Conservation (phyloP, 2,888 invertebrate species). For the Athetis lepigone region DNA sequence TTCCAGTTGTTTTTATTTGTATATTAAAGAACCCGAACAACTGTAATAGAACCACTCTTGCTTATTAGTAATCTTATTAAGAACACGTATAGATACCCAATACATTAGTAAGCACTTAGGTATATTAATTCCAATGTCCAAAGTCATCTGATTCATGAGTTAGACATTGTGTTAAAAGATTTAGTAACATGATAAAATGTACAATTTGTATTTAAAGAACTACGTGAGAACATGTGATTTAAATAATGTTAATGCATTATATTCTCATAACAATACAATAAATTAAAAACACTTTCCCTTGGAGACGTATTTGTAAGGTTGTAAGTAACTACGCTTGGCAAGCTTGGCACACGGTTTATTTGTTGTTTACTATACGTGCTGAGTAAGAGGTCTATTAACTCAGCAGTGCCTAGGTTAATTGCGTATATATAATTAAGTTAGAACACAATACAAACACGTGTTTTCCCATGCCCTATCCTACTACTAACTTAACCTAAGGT, state of each 20-base stretch:
- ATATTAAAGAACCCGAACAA: neutral
- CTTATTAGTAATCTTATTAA: slow-evolving; percentile 28
- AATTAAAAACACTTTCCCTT: slow-evolving; percentile 18
- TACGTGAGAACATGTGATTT: slow-evolving; percentile 16
- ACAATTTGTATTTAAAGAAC: neutral
- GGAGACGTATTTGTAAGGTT: slow-evolving; percentile 7
- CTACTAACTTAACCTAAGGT: too few species aligned
- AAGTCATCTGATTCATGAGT: slow-evolving; percentile 12
- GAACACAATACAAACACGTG: slow-evolving; percentile 36
- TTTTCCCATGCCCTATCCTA: slow-evolving; percentile 31
- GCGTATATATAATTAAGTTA: slow-evolving; percentile 40
- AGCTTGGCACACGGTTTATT: too few species aligned
- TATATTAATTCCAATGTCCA: slow-evolving; percentile 4
- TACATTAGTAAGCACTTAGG: neutral
- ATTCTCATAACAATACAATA: neutral
- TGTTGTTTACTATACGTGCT: slow-evolving; percentile 7
- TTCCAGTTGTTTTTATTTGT: too few species aligned
- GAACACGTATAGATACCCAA: slow-evolving; percentile 5
- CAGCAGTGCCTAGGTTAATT: slow-evolving; percentile 47
- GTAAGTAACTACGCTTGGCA: slow-evolving; percentile 1
- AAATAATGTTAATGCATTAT: neutral
- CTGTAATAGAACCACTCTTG: slow-evolving; percentile 5
- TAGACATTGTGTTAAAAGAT: slow-evolving; percentile 10
- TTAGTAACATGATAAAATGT: slow-evolving; percentile 4
- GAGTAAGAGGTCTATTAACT: slow-evolving; percentile 20